Evolutionary conservation across 2,888 invertebrate genomes (phyloP).

Genomic region (Diarsia brunnea): DNA sequence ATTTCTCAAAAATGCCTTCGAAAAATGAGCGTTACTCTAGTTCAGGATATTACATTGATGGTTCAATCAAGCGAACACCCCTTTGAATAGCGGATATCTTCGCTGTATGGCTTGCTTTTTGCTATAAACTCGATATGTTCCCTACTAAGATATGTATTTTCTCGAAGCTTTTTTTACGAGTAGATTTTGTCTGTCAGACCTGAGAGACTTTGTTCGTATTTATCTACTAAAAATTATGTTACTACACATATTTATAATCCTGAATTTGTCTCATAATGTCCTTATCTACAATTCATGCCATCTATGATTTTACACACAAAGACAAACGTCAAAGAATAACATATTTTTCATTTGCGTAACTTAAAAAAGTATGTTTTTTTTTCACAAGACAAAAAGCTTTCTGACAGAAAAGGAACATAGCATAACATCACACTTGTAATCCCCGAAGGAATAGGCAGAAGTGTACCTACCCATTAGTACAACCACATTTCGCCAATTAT

Average conservation of each 20-base stretch:
- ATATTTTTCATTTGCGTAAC: conserved; percentile 1
- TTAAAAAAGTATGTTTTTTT: background rate
- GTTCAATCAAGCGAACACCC: conserved; percentile 67
- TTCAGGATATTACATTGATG: conserved; percentile 78
- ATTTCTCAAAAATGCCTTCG: conserved; percentile 70
- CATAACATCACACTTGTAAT: no score
- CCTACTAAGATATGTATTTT: conserved; percentile 28
- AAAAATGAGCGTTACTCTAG: conserved; percentile 73
- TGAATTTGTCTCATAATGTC: conserved; percentile 5
- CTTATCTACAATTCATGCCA: conserved; percentile 8
- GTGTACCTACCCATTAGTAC: no score
- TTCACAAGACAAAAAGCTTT: background rate
- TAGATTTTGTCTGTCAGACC: background rate
- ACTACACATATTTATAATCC: background rate
- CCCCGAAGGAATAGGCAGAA: no score
- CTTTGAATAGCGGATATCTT: conserved; percentile 65
- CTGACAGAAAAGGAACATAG: no score
- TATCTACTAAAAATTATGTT: background rate
- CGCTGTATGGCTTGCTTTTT: conserved; percentile 54
- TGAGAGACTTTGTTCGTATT: background rate
- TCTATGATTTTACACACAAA: background rate
- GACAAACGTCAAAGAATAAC: background rate
- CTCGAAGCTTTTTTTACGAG: conserved; percentile 4
- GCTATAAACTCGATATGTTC: conserved; percentile 52
- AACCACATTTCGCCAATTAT: no score